A percentile compares a stretch with the other conserved stretches of the same genome.
These are phyloP conservation scores for Paracanthobrama guichenoti DNA, from an alignment of 2,113 vertebrate genomes.

Conservation along the genomic window DNA sequence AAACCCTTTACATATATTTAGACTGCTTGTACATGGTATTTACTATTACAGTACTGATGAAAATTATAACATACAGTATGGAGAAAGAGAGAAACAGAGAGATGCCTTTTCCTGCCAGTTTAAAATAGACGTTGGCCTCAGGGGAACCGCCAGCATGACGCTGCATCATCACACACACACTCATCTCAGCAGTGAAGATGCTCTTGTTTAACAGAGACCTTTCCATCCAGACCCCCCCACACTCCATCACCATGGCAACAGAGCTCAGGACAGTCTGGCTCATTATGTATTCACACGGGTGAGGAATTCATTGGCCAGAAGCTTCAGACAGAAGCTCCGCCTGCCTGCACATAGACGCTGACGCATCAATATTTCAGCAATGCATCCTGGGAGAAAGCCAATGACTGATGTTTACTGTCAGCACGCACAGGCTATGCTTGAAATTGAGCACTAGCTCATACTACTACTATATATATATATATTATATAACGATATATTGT, in stretches of 20 bases:
- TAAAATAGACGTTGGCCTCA: conserved; percentile 11
- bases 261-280: conserved; percentile 23
- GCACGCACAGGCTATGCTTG: conserved; percentile 6
- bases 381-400: conserved; percentile 62
- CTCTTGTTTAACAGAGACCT: conserved; percentile 40
- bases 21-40: not conserved
- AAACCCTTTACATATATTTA: not conserved
- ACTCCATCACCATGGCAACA: conserved; percentile 50
- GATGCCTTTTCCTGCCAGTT: conserved; percentile 1
- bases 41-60: not conserved
- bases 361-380: conserved; percentile 77
- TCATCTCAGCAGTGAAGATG: conserved; percentile 27
- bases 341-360: conserved; percentile 27
- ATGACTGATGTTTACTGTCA: conserved; percentile 40
- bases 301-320: conserved; percentile 40
- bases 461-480: not conserved
- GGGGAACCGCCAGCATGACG: not conserved
- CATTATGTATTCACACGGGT: conserved; percentile 45
- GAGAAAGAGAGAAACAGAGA: not conserved
- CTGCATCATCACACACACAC: conserved; percentile 30
- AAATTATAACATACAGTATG: not conserved
- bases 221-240: conserved; percentile 39
- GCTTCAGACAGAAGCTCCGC: conserved; percentile 34
- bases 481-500: not conserved
- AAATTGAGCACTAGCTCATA: not conserved